A percentile compares a stretch with the other conserved stretches of the same genome.
Conservation (phyloP, 1,140 invertebrate genomes). For the Limonius californicus region DNA sequence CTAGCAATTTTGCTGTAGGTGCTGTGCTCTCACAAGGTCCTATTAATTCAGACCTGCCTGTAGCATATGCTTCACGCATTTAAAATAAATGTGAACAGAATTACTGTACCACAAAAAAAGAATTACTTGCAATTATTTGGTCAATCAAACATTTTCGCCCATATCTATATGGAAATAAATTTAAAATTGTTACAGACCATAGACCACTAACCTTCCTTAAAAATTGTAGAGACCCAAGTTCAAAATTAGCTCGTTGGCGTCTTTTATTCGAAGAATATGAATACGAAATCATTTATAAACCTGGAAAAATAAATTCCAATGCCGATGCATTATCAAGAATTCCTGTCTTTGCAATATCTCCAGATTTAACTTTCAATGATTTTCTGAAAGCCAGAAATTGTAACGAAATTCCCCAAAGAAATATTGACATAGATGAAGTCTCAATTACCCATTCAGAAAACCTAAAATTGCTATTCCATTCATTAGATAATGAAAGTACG, state of each 20-base stretch:
- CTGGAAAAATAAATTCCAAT: slow-evolving; percentile 3
- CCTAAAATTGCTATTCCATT: too few relatives aligned
- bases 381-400: too few relatives aligned
- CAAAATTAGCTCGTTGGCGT: slow-evolving; percentile 46
- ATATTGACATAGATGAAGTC: too few relatives aligned
- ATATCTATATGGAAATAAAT: slow-evolving; percentile 29
- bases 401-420: too few relatives aligned
- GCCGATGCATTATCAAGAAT: slow-evolving; percentile 15
- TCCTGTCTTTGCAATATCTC: too few relatives aligned
- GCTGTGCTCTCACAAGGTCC: slow-evolving; percentile 43
- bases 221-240: slow-evolving; percentile 24
- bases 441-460: too few relatives aligned
- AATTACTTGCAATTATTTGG: slow-evolving; percentile 28
- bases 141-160: slow-evolving; percentile 25
- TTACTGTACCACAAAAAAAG: slow-evolving; percentile 48
- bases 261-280: slow-evolving; percentile 44
- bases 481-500: too few relatives aligned
- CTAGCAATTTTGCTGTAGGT: too few relatives aligned
- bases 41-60: slow-evolving; percentile 29
- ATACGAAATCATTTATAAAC: slow-evolving; percentile 36
- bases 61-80: slow-evolving; percentile 42
- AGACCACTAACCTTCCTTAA: background rate
- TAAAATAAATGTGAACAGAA: slow-evolving; percentile 40
- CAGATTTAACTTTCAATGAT: too few relatives aligned
- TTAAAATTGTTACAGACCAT: slow-evolving; percentile 21